A percentile compares a stretch with the other conserved stretches of the same genome.
These are phyloP conservation scores for Triplophysa siluroides DNA, from an alignment of 2,113 vertebrate genomes.

Conservation along the genomic window DNA sequence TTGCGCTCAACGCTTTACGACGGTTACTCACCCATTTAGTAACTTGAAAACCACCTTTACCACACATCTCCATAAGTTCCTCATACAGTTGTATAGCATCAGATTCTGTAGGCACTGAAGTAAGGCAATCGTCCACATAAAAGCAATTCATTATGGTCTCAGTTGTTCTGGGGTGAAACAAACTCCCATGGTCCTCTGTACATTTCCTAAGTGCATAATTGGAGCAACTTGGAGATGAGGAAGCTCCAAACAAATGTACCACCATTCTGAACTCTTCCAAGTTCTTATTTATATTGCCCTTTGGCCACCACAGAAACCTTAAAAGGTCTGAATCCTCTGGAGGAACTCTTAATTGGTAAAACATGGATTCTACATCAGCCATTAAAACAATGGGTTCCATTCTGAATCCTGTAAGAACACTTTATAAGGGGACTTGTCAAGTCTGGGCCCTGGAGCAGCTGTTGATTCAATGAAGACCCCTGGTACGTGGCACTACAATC, in stretches of 20 bases:
- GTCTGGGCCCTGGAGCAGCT: too few species aligned
- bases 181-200: not conserved
- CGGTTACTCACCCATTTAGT: constrained; percentile 4
- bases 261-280: constrained; percentile 11
- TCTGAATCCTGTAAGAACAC: too few species aligned
- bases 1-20: not conserved
- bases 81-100: not conserved
- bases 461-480: too few species aligned
- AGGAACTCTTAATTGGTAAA: not conserved
- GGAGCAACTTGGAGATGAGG: not conserved
- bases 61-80: not conserved
- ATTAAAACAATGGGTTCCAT: too few species aligned
- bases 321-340: too few species aligned
- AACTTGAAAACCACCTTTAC: not conserved
- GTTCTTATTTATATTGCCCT: not conserved
- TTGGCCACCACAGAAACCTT: too few species aligned
- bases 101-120: not conserved
- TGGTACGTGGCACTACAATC: too few species aligned
- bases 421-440: too few species aligned
- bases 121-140: not conserved
- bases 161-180: not conserved
- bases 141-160: too few species aligned
- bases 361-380: not conserved
- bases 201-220: constrained; percentile 10
- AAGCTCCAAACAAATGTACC: too few species aligned